Evolutionary conservation across 1,140 invertebrate species (phyloP), one percentile per base, ranked within the genome.

Genomic region (Pachyrhynchus sulphureomaculatus): DNA sequence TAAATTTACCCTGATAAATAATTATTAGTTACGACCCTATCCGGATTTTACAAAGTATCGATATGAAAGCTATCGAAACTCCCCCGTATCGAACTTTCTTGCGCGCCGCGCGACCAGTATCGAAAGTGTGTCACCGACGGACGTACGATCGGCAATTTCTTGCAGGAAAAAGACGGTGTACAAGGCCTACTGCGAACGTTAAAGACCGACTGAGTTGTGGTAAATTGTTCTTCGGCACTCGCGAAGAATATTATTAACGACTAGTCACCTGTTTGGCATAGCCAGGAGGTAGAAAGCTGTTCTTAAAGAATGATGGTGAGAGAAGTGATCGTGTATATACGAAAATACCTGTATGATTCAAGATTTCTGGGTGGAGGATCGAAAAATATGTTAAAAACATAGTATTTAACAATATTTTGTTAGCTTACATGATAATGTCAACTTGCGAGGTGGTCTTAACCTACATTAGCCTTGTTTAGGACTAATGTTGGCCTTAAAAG

Each of bases 251-350:
- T 9, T 48, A 33, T 58, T 58, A 58, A 45, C 24, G 32, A 48
- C 42, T 44, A 58, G 44, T 58, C 55, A 58, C 55, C 55, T 58
- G 55, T 58, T 58, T 58, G 55, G 55, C 55, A 58, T 58, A 47
- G 55, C 55, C 55, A 58, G 55, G 39, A 58, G 55, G 55, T 58
- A 58, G 55, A 58, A 58, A 58, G 55, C 55, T 58, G 55, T 42
- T 58, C 44, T 33, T 44, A 34, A 41, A 26, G n/a, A n/a, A n/a
- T n/a, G n/a, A 42, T 42, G 39, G 53, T 23, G 53, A 56, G 53
- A 54, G 53, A 56, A 41, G 53, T 34, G 53, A 56, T 56, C 39
- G 41, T 41, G n/a, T n/a, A n/a, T n/a, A 45, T 56, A 56, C 42
- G 26, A 56, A 34, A 56, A 56, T 56, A 45, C 53, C 37, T 56